A percentile compares a stretch with the other conserved stretches of the same genome.
phyloP scores from a whole-genome alignment of 2,797 vertebrate genomes.

The Myripristis murdjan region DNA sequence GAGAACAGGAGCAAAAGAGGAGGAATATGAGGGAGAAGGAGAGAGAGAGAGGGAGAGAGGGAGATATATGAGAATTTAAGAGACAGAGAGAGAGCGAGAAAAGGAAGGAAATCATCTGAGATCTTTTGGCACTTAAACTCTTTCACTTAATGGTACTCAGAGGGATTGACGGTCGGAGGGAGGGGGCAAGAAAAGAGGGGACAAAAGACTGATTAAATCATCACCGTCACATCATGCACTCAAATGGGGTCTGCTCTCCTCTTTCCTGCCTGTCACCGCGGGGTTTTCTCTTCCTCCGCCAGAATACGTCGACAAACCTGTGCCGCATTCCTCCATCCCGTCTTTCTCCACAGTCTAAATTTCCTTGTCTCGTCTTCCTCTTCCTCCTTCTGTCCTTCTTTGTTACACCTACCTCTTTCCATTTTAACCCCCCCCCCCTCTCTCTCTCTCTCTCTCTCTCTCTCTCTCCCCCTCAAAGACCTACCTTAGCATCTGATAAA shows the following conservation, averaged over 20 bases:
- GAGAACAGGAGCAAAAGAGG: slow-evolving; percentile 16
- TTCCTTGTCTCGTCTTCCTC: slow-evolving; percentile 7
- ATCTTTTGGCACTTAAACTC: slow-evolving; percentile 93
- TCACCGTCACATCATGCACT: slow-evolving; percentile 89
- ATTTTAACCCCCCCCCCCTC: slow-evolving; percentile 8
- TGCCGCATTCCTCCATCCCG: slow-evolving; percentile 80
- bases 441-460: slow-evolving; percentile 26
- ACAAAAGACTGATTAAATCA: slow-evolving; percentile 96
- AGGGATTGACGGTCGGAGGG: slow-evolving; percentile 88
- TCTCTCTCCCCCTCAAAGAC: slow-evolving; percentile 78
- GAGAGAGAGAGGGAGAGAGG: slow-evolving; percentile 54
- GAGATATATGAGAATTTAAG: too few species aligned
- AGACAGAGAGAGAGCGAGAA: too few species aligned
- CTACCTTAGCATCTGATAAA: slow-evolving; percentile 89
- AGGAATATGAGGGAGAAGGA: slow-evolving; percentile 68
- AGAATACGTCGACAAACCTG: slow-evolving; percentile 37
- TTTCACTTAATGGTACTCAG: slow-evolving; percentile 93
- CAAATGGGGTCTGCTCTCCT: slow-evolving; percentile 86
- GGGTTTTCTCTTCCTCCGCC: slow-evolving; percentile 92
- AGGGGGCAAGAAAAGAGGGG: slow-evolving; percentile 69
- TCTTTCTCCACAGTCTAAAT: slow-evolving; percentile 40
- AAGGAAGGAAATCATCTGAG: slow-evolving; percentile 83
- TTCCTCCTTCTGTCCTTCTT: too few species aligned
- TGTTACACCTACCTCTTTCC: slow-evolving; percentile 76
- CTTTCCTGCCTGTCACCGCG: slow-evolving; percentile 91